Base-by-base conservation (phyloP, 2,888 invertebrate species). In the Acleris laterana region DNA sequence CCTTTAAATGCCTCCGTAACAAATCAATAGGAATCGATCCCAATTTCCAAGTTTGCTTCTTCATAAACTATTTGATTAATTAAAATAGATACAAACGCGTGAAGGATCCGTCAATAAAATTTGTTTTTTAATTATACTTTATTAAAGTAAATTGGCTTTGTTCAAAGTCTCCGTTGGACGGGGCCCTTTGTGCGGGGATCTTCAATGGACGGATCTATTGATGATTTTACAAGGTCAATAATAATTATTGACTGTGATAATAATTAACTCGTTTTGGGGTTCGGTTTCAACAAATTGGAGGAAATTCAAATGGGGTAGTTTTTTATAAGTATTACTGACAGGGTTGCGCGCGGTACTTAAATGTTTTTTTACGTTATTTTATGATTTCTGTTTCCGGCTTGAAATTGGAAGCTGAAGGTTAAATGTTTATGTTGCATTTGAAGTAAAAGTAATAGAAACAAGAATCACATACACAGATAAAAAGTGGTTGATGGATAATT, bases 171-270 rank as follows among this genome's bases (percentile, higher is more conserved):
- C 77, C 76, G 78, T 75, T 77, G 67, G 87, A 83, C 88, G 86
- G 87, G 74, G 73, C 79, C 83, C 85, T 89, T 90, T 87, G 84
- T 85, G 76, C 70, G 64, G 46, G 46, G 57, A 84, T 90, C 38
- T 38, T 38, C 38, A 38, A 38, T 38, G 9, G 38, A 38, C 92
- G 92, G 91, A 80, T 52, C 83, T 80, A 92, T 92, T 91, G 90
- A 90, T 83, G 89, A 92, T 93, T 93, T 88, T 92, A 88, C 82
- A 89, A 89, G 90, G 87, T 84, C 90, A 89, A 91, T 93, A 89
- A 87, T 87, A 81, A 88, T 89, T 87, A 91, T 91, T 87, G 85
- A 84, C 85, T 84, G 77, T 83, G 86, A 89, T 90, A 82, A 89
- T 88, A 87, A 89, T 89, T 88, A 89, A 89, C 88, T 84, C 84